These are phyloP conservation scores for Sebastes schlegelii DNA, from an alignment of 2,113 vertebrate species.

Conservation along the genomic window DNA sequence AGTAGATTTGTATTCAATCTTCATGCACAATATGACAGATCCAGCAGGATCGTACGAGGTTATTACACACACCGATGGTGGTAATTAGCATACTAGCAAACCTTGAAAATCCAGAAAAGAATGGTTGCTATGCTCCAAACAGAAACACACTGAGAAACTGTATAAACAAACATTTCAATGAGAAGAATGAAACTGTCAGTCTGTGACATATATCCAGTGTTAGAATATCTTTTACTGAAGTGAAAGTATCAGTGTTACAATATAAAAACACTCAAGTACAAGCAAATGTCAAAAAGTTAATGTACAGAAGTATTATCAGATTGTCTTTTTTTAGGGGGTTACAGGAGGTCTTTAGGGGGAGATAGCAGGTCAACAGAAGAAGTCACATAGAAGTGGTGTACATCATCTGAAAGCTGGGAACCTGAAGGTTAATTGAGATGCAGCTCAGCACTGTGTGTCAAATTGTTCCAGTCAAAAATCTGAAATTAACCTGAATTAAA, in stretches of 20 bases:
- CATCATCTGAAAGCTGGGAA: too few relatives aligned
- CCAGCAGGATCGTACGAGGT: neutral
- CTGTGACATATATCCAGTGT: too few relatives aligned
- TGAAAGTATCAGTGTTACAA: neutral
- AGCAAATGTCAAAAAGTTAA: neutral
- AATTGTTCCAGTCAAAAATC: too few relatives aligned
- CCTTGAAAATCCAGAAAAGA: neutral
- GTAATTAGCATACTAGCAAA: neutral
- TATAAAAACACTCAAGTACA: neutral
- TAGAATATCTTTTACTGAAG: neutral
- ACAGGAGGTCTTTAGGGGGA: too few relatives aligned
- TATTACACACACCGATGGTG: neutral
- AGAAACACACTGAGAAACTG: neutral
- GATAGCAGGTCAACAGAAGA: too few relatives aligned
- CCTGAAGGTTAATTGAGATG: neutral
- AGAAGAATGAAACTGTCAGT: neutral
- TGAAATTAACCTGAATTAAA: too few relatives aligned
- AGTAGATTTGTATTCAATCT: slow-evolving; percentile 56
- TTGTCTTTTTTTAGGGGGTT: too few relatives aligned
- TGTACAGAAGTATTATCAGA: neutral
- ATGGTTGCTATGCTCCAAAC: neutral
- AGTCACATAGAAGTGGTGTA: too few relatives aligned
- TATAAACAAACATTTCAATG: neutral
- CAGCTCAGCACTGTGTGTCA: too few relatives aligned
- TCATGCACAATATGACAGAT: neutral